Evolutionary conservation across 2,888 invertebrate species (phyloP), one percentile per base, ranked within the genome.

Genomic region (Idaea straminata): DNA sequence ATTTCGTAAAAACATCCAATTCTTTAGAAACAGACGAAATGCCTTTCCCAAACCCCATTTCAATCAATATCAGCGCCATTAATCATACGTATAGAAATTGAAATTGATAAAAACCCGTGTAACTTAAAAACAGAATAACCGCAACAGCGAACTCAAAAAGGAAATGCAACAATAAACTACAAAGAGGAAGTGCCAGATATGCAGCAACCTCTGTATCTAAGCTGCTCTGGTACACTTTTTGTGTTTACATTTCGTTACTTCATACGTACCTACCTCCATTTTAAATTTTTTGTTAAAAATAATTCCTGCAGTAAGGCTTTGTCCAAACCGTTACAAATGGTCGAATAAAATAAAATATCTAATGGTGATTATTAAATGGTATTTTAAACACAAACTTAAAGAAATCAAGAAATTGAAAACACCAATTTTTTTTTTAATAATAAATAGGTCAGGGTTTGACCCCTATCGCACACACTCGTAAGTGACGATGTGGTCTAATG

Each of bases 181-280:
- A 62, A 59, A 61, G 65, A 68, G 82, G 82, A 80, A 77, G 70
- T 71, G 64, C 66, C 68, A 76, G 81, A 81, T 82, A 80, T 10
- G 47, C 66, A 66, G 68, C 64, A 68, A 70, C 71, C 71, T 70
- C 62, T 69, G 68, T 69, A 67, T 70, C 72, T 74, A 70, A 68
- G 68, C 70, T 77, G 73, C 72, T 76, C 70, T 77, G 73, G 72
- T 76, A 74, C 71, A 64, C 66, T 65, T 38, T 57, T 35, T 47
- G 47, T 47, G 6, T 36, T 7, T 36, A 36, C 36, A 36, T 36
- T 36, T 36, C 10, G 36, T 36, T 36, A 36, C 36, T 1, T 10
- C 36, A 36, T 36, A 36, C 36, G 36, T 47, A 13, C 7, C 7
- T 47, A 7, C 13, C 10, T 47, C 5, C 47, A 5, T 10, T 7